A percentile compares a stretch with the other conserved stretches of the same genome.
Evolutionary conservation across 1,140 invertebrate species (phyloP).

Genomic region (Vollenhovia emeryi): DNA sequence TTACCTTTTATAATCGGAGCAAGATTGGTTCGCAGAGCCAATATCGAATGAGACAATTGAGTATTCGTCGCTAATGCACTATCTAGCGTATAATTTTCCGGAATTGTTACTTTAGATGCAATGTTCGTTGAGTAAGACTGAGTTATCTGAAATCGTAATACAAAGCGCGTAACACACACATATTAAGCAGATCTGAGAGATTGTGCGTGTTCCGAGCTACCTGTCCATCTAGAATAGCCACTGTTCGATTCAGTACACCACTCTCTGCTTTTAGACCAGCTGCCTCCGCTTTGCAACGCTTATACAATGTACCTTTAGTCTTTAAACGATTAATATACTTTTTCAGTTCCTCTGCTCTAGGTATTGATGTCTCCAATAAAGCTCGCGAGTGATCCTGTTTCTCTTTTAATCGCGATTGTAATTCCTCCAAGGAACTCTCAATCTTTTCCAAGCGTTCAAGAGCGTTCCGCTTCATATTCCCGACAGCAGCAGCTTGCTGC

Average conservation of each 20-base stretch:
- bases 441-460: slow-evolving; percentile 90
- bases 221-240: slow-evolving; percentile 86
- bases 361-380: slow-evolving; percentile 87
- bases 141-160: slow-evolving; percentile 66
- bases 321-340: slow-evolving; percentile 92
- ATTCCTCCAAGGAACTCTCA: slow-evolving; percentile 87
- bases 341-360: slow-evolving; percentile 94
- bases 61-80: slow-evolving; percentile 87
- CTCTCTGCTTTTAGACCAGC: slow-evolving; percentile 90
- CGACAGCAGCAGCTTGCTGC: slow-evolving; percentile 93
- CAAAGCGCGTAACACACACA: neutral
- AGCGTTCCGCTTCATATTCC: slow-evolving; percentile 91
- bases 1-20: slow-evolving; percentile 88
- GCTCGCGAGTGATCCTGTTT: slow-evolving; percentile 84
- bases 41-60: slow-evolving; percentile 86
- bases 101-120: slow-evolving; percentile 66
- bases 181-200: neutral
- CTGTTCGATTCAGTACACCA: slow-evolving; percentile 88
- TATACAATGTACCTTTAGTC: slow-evolving; percentile 92
- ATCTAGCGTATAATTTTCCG: slow-evolving; percentile 87
- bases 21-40: slow-evolving; percentile 86
- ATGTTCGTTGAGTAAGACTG: slow-evolving; percentile 76
- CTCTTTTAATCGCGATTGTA: slow-evolving; percentile 86
- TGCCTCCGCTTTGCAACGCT: slow-evolving; percentile 91
- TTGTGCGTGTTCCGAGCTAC: slow-evolving; percentile 52